These are phyloP conservation scores for Argyresthia goedartella DNA, from an alignment of 2,888 invertebrate species.

Conservation along the genomic window DNA sequence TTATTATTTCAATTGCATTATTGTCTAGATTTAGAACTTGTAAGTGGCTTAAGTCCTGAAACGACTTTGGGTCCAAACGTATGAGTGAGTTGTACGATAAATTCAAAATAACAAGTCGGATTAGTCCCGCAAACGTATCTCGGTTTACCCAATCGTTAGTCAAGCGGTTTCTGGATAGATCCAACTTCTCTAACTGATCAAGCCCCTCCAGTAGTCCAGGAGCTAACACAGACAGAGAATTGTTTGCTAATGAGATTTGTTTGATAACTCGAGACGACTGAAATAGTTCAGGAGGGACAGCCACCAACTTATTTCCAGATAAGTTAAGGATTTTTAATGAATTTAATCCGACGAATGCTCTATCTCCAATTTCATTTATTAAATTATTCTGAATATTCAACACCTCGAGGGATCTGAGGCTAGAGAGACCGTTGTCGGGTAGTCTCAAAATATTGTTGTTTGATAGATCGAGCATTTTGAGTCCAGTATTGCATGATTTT, in stretches of 20 bases:
- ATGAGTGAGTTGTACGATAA: constrained; percentile 79
- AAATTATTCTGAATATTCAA: constrained; percentile 83
- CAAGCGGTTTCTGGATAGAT: constrained; percentile 80
- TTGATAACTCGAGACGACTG: constrained; percentile 77
- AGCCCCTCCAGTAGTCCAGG: constrained; percentile 81
- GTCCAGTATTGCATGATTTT: constrained; percentile 77
- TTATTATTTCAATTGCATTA: constrained; percentile 78
- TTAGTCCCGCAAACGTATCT: constrained; percentile 81
- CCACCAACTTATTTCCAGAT: constrained; percentile 83
- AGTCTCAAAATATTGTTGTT: constrained; percentile 78
- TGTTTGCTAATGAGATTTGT: constrained; percentile 82
- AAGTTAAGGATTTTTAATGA: constrained; percentile 80
- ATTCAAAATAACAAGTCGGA: constrained; percentile 80
- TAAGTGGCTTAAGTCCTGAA: constrained; percentile 80
- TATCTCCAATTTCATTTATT: constrained; percentile 80
- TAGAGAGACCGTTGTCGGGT: constrained; percentile 79
- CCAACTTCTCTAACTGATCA: constrained; percentile 79
- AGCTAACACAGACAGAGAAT: constrained; percentile 82
- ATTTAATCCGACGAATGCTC: constrained; percentile 79
- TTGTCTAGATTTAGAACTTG: constrained; percentile 82
- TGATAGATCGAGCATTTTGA: constrained; percentile 80
- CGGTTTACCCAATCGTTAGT: constrained; percentile 82
- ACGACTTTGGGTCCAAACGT: constrained; percentile 78
- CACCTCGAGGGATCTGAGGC: constrained; percentile 76
- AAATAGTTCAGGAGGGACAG: constrained; percentile 84